These are phyloP conservation scores for Sepiola atlantica DNA, from an alignment of 2,888 invertebrate species.

Conservation along the genomic window DNA sequence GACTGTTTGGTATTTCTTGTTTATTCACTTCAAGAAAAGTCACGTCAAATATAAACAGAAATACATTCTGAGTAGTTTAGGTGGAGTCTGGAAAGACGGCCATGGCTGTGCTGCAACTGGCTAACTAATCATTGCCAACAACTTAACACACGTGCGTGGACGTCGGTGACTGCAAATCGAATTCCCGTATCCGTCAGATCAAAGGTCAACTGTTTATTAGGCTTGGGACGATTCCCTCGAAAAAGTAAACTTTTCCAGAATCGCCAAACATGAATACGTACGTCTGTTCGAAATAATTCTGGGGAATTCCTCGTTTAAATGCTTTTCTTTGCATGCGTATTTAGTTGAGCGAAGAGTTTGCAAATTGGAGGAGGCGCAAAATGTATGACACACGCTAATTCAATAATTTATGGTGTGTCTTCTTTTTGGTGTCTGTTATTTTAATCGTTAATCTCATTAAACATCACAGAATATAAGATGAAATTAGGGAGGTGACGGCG, in stretches of 20 bases:
- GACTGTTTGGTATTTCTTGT: background rate
- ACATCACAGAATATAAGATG: too few relatives aligned
- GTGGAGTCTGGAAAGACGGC: background rate
- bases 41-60: background rate
- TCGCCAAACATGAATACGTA: background rate
- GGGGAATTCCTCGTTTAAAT: background rate
- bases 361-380: too few relatives aligned
- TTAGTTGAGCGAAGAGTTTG: too few relatives aligned
- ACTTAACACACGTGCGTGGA: background rate
- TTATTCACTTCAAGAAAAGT: background rate
- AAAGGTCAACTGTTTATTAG: background rate
- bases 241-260: background rate
- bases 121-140: slow-evolving; percentile 2
- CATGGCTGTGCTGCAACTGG: background rate
- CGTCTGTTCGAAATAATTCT: background rate
- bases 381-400: too few relatives aligned
- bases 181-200: background rate
- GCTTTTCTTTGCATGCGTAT: background rate
- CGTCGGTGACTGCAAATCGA: background rate
- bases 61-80: background rate
- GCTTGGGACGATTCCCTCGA: background rate
- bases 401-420: too few relatives aligned
- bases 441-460: too few relatives aligned
- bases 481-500: too few relatives aligned
- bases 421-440: too few relatives aligned